A percentile compares a stretch with the other conserved stretches of the same genome.
These are phyloP conservation scores for Brachionus rubens DNA, from an alignment of 1,140 invertebrate genomes.

Conservation along the genomic window DNA sequence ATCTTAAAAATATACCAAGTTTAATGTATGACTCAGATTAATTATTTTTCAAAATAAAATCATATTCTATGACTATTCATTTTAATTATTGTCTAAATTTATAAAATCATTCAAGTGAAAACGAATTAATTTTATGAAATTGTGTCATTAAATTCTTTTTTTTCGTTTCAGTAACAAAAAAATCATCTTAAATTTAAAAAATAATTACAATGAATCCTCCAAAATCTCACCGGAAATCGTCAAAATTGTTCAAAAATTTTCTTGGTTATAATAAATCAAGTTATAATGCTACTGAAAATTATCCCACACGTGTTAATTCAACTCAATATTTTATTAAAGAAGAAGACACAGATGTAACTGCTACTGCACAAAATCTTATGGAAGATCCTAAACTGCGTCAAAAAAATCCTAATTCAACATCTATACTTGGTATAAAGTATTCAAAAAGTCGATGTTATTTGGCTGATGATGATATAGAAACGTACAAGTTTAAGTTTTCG, in stretches of 20 bases:
- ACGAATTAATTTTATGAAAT: constrained; percentile 31
- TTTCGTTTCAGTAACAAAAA: not conserved
- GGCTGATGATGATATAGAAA: not conserved
- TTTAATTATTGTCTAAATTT: not conserved
- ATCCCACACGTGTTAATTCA: too few species aligned
- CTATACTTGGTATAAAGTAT: too few species aligned
- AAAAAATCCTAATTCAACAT: too few species aligned
- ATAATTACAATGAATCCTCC: not conserved
- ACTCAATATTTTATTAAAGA: too few species aligned
- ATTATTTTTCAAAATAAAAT: not conserved
- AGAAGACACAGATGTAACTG: too few species aligned
- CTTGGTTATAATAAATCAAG: too few species aligned
- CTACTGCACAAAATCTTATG: too few species aligned
- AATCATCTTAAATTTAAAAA: not conserved
- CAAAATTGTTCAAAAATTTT: too few species aligned
- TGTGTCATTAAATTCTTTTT: constrained; percentile 2
- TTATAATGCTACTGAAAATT: too few species aligned
- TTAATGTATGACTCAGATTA: not conserved
- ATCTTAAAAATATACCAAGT: not conserved
- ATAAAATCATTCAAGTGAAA: constrained; percentile 28
- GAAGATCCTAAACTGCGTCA: too few species aligned
- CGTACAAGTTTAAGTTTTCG: not conserved
- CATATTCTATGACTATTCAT: too few species aligned
- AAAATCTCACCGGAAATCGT: too few species aligned
- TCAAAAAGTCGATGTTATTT: not conserved